Evolutionary conservation across 1,140 invertebrate genomes (phyloP).

Genomic region (Argopecten irradians): DNA sequence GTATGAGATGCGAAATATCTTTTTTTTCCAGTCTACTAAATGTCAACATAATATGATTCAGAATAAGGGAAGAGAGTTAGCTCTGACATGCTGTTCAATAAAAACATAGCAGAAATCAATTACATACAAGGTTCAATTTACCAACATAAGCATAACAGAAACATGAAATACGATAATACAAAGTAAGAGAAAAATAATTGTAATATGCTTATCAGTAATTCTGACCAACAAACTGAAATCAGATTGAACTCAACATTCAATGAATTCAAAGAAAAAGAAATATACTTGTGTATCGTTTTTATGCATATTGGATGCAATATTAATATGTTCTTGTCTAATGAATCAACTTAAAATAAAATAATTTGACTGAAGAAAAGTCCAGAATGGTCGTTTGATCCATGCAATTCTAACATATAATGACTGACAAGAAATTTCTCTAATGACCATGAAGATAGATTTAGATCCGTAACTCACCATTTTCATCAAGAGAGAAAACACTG

Average conservation of each 20-base stretch:
- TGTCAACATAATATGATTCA: neutral
- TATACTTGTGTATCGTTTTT: neutral
- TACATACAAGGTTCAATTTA: neutral
- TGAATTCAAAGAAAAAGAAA: slow-evolving; percentile 11
- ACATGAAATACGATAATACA: neutral
- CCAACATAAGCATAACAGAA: neutral
- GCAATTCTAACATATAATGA: neutral
- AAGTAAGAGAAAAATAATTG: neutral
- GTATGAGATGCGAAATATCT: too few relatives aligned
- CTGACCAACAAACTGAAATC: neutral
- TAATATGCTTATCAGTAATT: neutral
- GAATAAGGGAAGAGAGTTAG: neutral
- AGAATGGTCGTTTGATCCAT: neutral
- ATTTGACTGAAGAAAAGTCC: neutral
- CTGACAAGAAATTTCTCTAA: neutral
- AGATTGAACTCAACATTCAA: neutral
- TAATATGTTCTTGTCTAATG: neutral
- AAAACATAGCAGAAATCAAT: neutral
- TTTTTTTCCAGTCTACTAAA: too few relatives aligned
- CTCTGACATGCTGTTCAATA: neutral
- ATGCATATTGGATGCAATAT: neutral
- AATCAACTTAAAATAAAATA: neutral
- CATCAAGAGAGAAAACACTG: slow-evolving; percentile 80
- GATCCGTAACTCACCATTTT: slow-evolving; percentile 73
- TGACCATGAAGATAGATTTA: neutral